Evolutionary conservation across 1,140 invertebrate genomes (phyloP).

Genomic region (Danaus plexippus): DNA sequence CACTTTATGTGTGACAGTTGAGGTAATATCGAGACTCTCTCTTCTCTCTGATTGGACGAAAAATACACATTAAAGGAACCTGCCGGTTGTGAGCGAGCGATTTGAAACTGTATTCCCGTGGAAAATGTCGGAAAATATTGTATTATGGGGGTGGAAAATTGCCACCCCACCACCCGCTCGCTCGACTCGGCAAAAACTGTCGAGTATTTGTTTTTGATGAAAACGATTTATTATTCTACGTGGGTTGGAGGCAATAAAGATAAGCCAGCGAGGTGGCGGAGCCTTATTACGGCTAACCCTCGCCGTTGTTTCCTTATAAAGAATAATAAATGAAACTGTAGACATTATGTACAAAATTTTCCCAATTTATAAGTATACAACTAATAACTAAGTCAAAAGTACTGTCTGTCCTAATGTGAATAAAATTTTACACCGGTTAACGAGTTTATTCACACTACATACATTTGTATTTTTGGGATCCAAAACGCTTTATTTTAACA

Average conservation of each 20-base stretch:
- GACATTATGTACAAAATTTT: slow-evolving; percentile 65
- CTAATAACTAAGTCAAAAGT: no score
- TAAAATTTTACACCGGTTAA: no score
- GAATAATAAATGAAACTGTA: slow-evolving; percentile 70
- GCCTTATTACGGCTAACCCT: slow-evolving; percentile 72
- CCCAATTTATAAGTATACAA: slow-evolving; percentile 51
- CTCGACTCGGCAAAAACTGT: slow-evolving; percentile 71
- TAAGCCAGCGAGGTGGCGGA: slow-evolving; percentile 70
- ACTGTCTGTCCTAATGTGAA: no score
- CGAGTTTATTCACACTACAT: no score
- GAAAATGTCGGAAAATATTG: slow-evolving; percentile 72
- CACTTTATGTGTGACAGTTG: slow-evolving; percentile 75
- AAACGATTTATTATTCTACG: slow-evolving; percentile 73
- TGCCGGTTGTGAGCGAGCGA: slow-evolving; percentile 65
- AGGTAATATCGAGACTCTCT: slow-evolving; percentile 73
- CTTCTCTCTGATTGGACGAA: slow-evolving; percentile 73
- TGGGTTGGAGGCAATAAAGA: slow-evolving; percentile 72
- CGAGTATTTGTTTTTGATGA: slow-evolving; percentile 72
- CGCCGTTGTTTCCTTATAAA: slow-evolving; percentile 72
- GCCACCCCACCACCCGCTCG: slow-evolving; percentile 64
- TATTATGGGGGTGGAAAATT: slow-evolving; percentile 71
- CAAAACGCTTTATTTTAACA: no score
- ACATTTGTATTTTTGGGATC: no score
- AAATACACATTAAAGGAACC: slow-evolving; percentile 73
- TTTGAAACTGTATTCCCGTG: slow-evolving; percentile 70